Base-by-base conservation (phyloP, 2,797 vertebrate species). In the Sparidentex hasta region DNA sequence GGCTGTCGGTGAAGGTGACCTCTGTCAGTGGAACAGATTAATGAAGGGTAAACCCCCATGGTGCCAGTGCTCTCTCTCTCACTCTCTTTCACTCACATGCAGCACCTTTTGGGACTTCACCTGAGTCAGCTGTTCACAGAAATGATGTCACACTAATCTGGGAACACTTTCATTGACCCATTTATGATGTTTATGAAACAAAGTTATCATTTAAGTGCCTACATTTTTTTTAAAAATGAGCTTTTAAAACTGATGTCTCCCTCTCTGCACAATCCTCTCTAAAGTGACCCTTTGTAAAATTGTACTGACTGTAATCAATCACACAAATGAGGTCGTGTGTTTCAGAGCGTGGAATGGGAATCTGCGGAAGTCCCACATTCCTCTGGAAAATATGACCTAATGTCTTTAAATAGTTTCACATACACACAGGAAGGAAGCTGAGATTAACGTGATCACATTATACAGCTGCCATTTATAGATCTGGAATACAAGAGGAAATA, bases 311-410 rank as follows among this genome's bases (percentile, higher is more conserved):
- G 4, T 44, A 65, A 70, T 56, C 77, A 83, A 47, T 80, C 66
- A 62, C 46, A 79, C 44, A 80, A 92, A 92, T 75, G 71, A 89
- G 88, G 93, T 89, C 84, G 86, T 78, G 69, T 81, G 76, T 87
- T 90, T 86, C 75, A 78, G 70, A 84, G 87, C 72, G 56, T 81
- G 74, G 85, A 90, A 86, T 58, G 41, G 57, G 64, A 80, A 87
- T 88, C 77, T 83, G 88, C 83, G 65, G 59, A 82, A 92, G 94
- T 90, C 82, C 86, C 87, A 92, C 43, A 87, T 92, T 92, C 79
- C 80, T 87, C 78, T 89, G 86, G 88, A 90, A 92, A 90, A 89
- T 87, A 83, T 93, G 87, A 92, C 83, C 82, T 81, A 86, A 89
- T 89, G 84, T 88, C 90, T 93, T 88, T 82, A 92, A 92, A 93